Evolutionary conservation across 2,888 invertebrate genomes (phyloP).

Genomic region (Tricholauxania praeusta): DNA sequence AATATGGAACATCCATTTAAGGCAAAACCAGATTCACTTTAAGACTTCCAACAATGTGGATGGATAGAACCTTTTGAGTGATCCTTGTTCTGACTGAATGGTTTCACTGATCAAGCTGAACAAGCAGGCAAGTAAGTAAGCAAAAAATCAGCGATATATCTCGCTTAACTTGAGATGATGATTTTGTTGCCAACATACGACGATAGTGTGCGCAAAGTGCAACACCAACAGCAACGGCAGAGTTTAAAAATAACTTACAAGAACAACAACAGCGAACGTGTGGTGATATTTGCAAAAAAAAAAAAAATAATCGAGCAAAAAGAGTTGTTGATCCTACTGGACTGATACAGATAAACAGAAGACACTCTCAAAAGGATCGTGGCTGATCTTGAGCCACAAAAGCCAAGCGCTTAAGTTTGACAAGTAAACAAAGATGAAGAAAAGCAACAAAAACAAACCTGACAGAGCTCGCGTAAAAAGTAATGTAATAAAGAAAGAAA

Average conservation of each 20-base stretch:
- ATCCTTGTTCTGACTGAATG: constrained; percentile 57
- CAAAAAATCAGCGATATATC: background rate
- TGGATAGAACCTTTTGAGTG: constrained; percentile 8
- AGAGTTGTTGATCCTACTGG: constrained; percentile 31
- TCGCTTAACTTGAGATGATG: background rate
- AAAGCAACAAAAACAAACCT: too few relatives aligned
- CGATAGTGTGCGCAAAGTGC: constrained; percentile 7
- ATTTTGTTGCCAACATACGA: background rate
- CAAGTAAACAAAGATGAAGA: constrained; percentile 11
- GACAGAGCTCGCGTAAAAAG: background rate
- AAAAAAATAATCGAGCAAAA: background rate
- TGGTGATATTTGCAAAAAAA: background rate
- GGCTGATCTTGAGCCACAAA: constrained; percentile 22
- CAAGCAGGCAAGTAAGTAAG: background rate
- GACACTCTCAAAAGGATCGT: constrained; percentile 18
- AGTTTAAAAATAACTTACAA: constrained; percentile 32
- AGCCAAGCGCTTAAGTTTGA: constrained; percentile 14
- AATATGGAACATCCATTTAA: constrained; percentile 16
- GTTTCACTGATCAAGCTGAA: constrained; percentile 62
- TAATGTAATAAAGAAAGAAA: background rate
- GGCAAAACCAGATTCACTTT: constrained; percentile 30
- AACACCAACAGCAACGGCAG: constrained; percentile 24
- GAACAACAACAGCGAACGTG: constrained; percentile 17
- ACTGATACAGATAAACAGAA: constrained; percentile 3
- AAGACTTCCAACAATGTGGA: background rate